Conservation (phyloP, 1,140 invertebrate genomes). For the Penaeus chinensis region DNA sequence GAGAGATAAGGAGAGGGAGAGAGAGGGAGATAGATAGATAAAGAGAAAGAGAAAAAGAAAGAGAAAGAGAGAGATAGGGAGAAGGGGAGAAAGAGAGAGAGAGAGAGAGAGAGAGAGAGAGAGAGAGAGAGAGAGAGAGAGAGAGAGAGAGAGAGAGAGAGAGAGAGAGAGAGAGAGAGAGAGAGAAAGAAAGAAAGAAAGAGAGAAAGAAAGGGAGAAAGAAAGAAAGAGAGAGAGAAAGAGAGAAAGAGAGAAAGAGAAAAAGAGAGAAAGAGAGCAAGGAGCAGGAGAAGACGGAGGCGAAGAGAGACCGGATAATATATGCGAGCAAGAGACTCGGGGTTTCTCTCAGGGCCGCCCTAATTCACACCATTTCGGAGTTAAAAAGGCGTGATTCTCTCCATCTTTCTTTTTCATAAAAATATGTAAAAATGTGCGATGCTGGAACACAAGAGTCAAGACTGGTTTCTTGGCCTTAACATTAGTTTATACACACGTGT, state of each 20-base stretch:
- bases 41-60: no score
- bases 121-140: neutral
- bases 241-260: constrained; percentile 15
- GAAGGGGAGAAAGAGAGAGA: neutral
- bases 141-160: neutral
- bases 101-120: neutral
- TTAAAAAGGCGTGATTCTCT: no score
- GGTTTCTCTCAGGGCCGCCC: no score
- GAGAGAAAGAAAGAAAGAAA: neutral
- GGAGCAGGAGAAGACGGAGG: neutral
- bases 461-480: neutral
- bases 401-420: no score
- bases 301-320: neutral
- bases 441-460: neutral
- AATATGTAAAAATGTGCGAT: no score
- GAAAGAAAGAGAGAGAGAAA: neutral
- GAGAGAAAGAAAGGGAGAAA: neutral
- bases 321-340: no score
- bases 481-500: neutral
- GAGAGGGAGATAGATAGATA: neutral
- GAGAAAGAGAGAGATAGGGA: neutral
- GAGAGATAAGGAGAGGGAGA: neutral
- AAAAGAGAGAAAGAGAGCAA: constrained; percentile 23
- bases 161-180: neutral
- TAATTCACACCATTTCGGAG: no score